These are phyloP conservation scores for Atrichornis clamosus DNA, from an alignment of 2,113 vertebrate genomes.

Conservation along the genomic window DNA sequence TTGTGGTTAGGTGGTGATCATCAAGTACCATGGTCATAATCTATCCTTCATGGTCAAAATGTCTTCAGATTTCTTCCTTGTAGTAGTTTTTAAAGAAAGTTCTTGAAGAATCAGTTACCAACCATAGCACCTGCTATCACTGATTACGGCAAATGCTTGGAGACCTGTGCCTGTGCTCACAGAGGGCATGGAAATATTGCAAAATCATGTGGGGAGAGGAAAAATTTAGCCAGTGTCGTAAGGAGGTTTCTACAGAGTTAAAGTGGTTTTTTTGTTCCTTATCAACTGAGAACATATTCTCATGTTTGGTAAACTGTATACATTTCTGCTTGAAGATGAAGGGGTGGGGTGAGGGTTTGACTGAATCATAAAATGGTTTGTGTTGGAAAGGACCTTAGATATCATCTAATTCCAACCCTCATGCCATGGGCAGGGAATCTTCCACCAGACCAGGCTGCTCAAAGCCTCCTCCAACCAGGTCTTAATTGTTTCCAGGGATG, in stretches of 20 bases:
- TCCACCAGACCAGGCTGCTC: neutral
- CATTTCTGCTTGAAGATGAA: neutral
- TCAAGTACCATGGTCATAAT: neutral
- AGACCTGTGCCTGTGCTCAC: neutral
- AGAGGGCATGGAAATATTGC: neutral
- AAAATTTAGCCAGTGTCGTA: neutral
- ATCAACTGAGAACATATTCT: neutral
- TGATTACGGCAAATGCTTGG: neutral
- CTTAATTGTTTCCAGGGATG: neutral
- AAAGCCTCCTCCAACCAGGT: neutral
- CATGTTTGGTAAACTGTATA: neutral
- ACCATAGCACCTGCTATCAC: neutral
- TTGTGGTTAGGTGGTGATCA: neutral
- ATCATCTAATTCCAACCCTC: accelerated
- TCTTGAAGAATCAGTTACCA: neutral
- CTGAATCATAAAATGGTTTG: neutral
- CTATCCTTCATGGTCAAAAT: neutral
- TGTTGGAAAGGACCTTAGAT: neutral
- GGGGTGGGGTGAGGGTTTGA: neutral
- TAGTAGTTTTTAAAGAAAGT: neutral
- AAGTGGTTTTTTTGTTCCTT: neutral
- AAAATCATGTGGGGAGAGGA: neutral
- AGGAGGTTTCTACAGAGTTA: neutral
- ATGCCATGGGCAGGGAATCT: neutral
- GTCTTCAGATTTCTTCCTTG: neutral